A percentile compares a stretch with the other conserved stretches of the same genome.
These are phyloP conservation scores for mouse (Mus musculus) DNA, from an alignment of 2,113 vertebrate genomes.

Conservation along the genomic window GRCm39 chrX:57093001-57093500, in stretches of 20 bases:
- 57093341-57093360: background rate
- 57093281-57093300: slow-evolving; percentile 83
- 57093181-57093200: slow-evolving; percentile 60
- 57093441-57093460: background rate
- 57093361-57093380: slow-evolving; percentile 22
- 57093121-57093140: slow-evolving; percentile 63
- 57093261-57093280: slow-evolving; percentile 80
- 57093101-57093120: slow-evolving; percentile 57
- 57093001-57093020: background rate
- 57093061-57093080: slow-evolving; percentile 61
- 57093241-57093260: slow-evolving; percentile 83
- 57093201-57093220: slow-evolving; percentile 83
- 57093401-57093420: slow-evolving; percentile 37
- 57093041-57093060: slow-evolving; percentile 8
- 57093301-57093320: slow-evolving; percentile 85
- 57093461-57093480: slow-evolving; percentile 26
- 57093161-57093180: slow-evolving; percentile 66
- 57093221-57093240: slow-evolving; percentile 85
- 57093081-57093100: slow-evolving; percentile 52
- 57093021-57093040: slow-evolving; percentile 40
- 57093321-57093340: slow-evolving; percentile 66
- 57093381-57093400: slow-evolving; percentile 57
- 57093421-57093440: background rate
- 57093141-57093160: slow-evolving; percentile 71
- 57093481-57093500: background rate